These are phyloP conservation scores for Seladonia tumulorum DNA, from an alignment of 2,888 invertebrate species.

Conservation along the genomic window DNA sequence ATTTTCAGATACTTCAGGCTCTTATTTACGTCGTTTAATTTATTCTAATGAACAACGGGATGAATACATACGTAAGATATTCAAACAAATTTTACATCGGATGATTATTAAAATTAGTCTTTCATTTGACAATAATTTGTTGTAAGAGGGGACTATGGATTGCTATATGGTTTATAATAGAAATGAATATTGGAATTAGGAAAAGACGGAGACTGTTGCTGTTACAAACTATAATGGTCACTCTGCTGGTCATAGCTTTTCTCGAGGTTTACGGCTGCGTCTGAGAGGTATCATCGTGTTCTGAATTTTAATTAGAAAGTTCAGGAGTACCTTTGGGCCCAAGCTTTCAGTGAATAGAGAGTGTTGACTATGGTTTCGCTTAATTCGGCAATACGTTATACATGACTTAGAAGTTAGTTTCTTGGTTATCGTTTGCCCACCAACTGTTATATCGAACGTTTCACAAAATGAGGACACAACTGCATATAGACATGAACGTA, in stretches of 20 bases:
- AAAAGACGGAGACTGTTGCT: constrained; percentile 60
- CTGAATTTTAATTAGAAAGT: constrained; percentile 77
- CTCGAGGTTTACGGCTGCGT: constrained; percentile 62
- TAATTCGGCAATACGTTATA: constrained; percentile 31
- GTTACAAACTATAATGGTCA: constrained; percentile 64
- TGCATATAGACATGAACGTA: background rate
- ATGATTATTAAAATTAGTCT: background rate
- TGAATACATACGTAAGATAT: background rate
- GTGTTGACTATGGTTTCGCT: constrained; percentile 50
- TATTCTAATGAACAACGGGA: background rate
- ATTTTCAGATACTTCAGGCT: background rate
- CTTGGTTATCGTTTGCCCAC: constrained; percentile 42
- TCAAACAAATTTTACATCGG: background rate
- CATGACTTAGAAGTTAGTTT: constrained; percentile 26
- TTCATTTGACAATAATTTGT: background rate
- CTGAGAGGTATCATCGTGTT: constrained; percentile 54
- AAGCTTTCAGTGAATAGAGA: constrained; percentile 36
- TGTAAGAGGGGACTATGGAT: background rate
- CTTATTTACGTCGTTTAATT: background rate
- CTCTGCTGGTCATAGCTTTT: constrained; percentile 57
- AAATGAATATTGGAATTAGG: constrained; percentile 31
- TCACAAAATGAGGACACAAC: background rate
- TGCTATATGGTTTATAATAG: background rate
- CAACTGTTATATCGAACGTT: background rate
- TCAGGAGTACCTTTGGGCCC: constrained; percentile 45